A percentile compares a stretch with the other conserved stretches of the same genome.
Conservation (phyloP, 2,888 invertebrate species). For the Germaria angustata region DNA sequence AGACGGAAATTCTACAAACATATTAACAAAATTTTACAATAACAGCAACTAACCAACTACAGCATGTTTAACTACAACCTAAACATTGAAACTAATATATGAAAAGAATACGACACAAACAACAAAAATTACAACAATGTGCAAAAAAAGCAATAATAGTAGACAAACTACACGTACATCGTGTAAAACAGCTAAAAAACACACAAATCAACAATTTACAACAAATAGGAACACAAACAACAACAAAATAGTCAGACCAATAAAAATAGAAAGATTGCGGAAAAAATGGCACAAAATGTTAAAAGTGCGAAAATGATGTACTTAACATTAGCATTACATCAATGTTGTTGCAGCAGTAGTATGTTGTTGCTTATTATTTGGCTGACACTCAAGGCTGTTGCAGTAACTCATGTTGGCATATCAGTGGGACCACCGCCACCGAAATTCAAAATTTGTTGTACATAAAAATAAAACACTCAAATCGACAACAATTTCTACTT, state of each 20-base stretch:
- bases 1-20: slow-evolving; percentile 39
- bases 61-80: slow-evolving; percentile 57
- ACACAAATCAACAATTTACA: slow-evolving; percentile 72
- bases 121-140: slow-evolving; percentile 46
- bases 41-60: slow-evolving; percentile 55
- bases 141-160: slow-evolving; percentile 42
- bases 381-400: slow-evolving; percentile 48
- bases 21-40: slow-evolving; percentile 63
- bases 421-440: slow-evolving; percentile 67
- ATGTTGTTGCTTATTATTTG: slow-evolving; percentile 50
- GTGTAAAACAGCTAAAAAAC: slow-evolving; percentile 76
- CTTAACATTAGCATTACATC: slow-evolving; percentile 64
- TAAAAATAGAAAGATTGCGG: slow-evolving; percentile 25
- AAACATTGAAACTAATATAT: slow-evolving; percentile 51
- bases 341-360: slow-evolving; percentile 39
- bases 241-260: slow-evolving; percentile 27
- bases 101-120: slow-evolving; percentile 38
- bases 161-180: slow-evolving; percentile 74
- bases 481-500: slow-evolving; percentile 62
- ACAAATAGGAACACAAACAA: slow-evolving; percentile 37
- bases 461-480: background rate
- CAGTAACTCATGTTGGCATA: slow-evolving; percentile 61
- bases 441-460: slow-evolving; percentile 38
- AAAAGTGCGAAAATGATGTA: slow-evolving; percentile 69
- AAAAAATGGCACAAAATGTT: slow-evolving; percentile 54